Evolutionary conservation across 2,888 invertebrate genomes (phyloP), one percentile per base, ranked within the genome.

Genomic region (Cordilura impudica): DNA sequence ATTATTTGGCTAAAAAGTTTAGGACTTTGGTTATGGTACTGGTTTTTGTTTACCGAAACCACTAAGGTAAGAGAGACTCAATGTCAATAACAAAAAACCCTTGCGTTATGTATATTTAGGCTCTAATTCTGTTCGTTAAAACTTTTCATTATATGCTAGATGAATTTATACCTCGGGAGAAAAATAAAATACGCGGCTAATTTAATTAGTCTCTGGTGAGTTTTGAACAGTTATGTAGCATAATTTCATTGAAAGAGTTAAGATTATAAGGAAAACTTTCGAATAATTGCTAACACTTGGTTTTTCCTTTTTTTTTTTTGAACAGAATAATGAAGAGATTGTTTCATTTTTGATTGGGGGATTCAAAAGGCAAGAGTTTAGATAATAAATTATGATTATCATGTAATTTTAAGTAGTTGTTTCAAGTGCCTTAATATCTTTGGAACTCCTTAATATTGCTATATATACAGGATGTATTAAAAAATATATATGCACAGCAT

Each of bases 191-290:
- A 63, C 43, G 45, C 39, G 21, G 39, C 45, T 71, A 71, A 75
- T 75, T 67, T 79, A 79, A 72, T 79, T 75, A 67, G 75, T 67
- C 75, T 58, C 75, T 56, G 35, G 71, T 63, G 74, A 43, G 19
- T 16, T 29, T 65, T 63, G 2, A 29, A 35, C 26, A 49, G 14
- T 43, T 65, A 39, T 29, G 6, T 10, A 18, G n/a, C 8, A 47
- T 39, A 31, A 61, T 53, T 71, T 53, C n/a, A 29, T 29, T 31
- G 12, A 8, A 31, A 39, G n/a, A 39, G 35, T 39, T 39, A 39
- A 39, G n/a, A 12, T 39, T 39, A 39, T 12, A 39, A 5, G 4
- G n/a, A 12, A 39, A n/a, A 12, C n/a, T 39, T n/a, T 39, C 4
- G n/a, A 39, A 39, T 39, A 39, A 39, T 39, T 39, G n/a, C n/a